Evolutionary conservation across 2,888 invertebrate genomes (phyloP).

Genomic region (Zygothrica quintamaculata): DNA sequence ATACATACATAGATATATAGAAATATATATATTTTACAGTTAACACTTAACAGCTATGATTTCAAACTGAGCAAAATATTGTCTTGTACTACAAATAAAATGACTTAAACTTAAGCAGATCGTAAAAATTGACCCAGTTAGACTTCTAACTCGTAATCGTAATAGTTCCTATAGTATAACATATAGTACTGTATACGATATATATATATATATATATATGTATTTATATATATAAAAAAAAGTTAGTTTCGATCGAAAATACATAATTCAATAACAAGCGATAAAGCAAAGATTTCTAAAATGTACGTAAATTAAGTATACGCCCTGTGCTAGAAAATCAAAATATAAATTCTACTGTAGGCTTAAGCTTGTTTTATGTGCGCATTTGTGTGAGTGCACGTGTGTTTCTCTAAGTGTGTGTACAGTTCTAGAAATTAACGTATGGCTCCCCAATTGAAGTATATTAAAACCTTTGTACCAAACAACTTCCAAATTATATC

Average conservation of each 20-base stretch:
- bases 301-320: constrained; percentile 30
- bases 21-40: constrained; percentile 58
- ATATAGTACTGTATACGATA: background rate
- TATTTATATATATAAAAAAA: too few species aligned
- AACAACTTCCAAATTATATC: constrained; percentile 57
- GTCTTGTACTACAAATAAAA: constrained; percentile 66
- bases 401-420: constrained; percentile 19
- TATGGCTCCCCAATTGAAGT: constrained; percentile 67
- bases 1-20: too few species aligned
- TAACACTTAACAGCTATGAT: constrained; percentile 62
- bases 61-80: constrained; percentile 40
- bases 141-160: constrained; percentile 1
- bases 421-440: constrained; percentile 39
- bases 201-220: too few species aligned
- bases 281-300: constrained; percentile 46
- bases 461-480: constrained; percentile 72
- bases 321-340: constrained; percentile 40
- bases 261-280: constrained; percentile 51
- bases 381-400: constrained; percentile 17
- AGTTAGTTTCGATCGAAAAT: constrained; percentile 9
- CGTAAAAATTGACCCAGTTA: constrained; percentile 74
- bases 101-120: constrained; percentile 75
- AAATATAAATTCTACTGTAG: constrained; percentile 16
- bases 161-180: too few species aligned
- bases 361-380: constrained; percentile 22